A percentile compares a stretch with the other conserved stretches of the same genome.
phyloP scores from a whole-genome alignment of 2,113 vertebrate species.

The Equus quagga region DNA sequence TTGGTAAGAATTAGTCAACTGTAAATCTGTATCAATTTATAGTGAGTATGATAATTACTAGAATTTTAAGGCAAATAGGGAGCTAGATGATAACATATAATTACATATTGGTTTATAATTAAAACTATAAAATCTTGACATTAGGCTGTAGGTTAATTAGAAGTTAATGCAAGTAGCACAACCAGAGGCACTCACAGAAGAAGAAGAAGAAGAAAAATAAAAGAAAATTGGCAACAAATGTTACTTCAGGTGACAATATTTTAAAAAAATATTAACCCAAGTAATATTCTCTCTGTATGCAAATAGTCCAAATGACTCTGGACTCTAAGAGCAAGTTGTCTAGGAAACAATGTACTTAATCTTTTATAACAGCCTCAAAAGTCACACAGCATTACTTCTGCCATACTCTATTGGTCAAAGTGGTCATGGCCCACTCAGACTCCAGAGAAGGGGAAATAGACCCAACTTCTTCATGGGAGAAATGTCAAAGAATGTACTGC shows the following conservation, averaged over 20 bases:
- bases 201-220: too few species aligned
- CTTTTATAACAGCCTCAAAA: neutral
- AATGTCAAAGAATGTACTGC: neutral
- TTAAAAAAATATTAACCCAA: neutral
- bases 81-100: neutral
- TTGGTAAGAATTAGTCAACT: neutral
- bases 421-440: neutral
- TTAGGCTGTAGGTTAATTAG: neutral
- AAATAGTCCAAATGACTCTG: neutral
- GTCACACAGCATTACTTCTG: neutral
- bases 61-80: neutral
- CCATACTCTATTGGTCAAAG: neutral
- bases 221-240: too few species aligned
- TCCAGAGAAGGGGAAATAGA: neutral
- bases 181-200: too few species aligned
- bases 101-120: neutral
- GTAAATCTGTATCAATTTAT: neutral
- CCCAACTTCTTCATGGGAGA: neutral
- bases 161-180: neutral
- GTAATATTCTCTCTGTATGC: neutral
- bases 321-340: neutral
- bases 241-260: too few species aligned
- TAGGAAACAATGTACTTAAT: neutral
- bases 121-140: constrained; percentile 15
- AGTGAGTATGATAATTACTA: neutral